Evolutionary conservation across 2,797 vertebrate genomes (phyloP).

Genomic region (Thripadectes ignobilis): DNA sequence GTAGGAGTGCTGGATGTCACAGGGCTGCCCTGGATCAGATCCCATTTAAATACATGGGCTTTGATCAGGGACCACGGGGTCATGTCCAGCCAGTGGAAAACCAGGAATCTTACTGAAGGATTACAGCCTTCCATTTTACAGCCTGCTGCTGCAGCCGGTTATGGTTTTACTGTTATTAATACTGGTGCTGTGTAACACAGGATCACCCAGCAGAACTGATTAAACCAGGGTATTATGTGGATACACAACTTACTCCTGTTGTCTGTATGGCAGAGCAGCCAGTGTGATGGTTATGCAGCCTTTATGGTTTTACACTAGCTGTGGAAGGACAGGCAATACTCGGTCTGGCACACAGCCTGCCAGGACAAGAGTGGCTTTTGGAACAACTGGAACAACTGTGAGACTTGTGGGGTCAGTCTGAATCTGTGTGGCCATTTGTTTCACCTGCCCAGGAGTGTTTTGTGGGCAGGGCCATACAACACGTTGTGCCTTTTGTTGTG

Average conservation of each 20-base stretch:
- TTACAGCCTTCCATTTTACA: neutral
- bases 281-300: neutral
- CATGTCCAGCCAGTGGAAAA: neutral
- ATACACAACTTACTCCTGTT: neutral
- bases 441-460: neutral
- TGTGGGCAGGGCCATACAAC: neutral
- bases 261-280: neutral
- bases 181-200: neutral
- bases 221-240: neutral
- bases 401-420: neutral
- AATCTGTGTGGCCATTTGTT: neutral
- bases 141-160: neutral
- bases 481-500: neutral
- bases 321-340: neutral
- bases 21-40: neutral
- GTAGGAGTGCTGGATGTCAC: neutral
- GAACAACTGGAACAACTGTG: neutral
- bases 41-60: neutral
- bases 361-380: neutral
- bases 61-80: neutral
- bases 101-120: neutral
- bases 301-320: neutral
- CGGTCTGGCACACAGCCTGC: fast-evolving
- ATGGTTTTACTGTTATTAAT: neutral
- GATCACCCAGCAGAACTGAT: neutral